phyloP scores from a whole-genome alignment of 2,888 invertebrate genomes.

The Catocala fraxini region DNA sequence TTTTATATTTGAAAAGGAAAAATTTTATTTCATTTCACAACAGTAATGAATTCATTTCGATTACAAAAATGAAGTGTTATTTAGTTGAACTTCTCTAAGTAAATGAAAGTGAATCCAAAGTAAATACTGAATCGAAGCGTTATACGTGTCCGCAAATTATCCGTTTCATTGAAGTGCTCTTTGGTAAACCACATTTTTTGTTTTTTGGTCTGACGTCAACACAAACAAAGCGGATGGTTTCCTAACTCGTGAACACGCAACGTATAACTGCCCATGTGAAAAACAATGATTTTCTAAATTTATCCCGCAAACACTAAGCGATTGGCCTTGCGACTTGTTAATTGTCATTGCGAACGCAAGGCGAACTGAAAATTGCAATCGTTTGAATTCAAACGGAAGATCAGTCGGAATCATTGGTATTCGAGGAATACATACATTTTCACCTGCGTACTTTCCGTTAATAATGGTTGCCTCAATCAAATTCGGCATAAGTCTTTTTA shows the following conservation, averaged over 20 bases:
- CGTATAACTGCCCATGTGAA: slow-evolving; percentile 12
- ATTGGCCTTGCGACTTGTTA: slow-evolving; percentile 39
- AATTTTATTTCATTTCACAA: slow-evolving; percentile 47
- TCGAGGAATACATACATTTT: slow-evolving; percentile 28
- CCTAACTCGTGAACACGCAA: no score
- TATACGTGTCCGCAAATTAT: slow-evolving; percentile 41
- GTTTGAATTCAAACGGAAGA: slow-evolving; percentile 18
- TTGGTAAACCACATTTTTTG: no score
- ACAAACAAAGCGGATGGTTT: no score
- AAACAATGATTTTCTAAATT: slow-evolving; percentile 37
- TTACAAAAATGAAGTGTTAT: slow-evolving; percentile 49
- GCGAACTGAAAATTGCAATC: slow-evolving; percentile 36
- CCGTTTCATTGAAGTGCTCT: slow-evolving; percentile 36
- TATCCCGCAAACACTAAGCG: slow-evolving; percentile 27
- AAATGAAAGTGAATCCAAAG: slow-evolving; percentile 48
- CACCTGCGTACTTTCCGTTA: slow-evolving; percentile 43
- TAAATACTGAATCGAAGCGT: slow-evolving; percentile 34
- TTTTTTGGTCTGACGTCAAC: no score
- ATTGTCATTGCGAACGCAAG: slow-evolving; percentile 31
- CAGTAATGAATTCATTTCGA: slow-evolving; percentile 52
- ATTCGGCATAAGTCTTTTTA: slow-evolving; percentile 37
- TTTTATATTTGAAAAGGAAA: slow-evolving; percentile 28
- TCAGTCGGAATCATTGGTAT: background rate
- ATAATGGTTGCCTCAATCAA: slow-evolving; percentile 38
- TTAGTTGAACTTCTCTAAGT: slow-evolving; percentile 48